Base-by-base conservation (phyloP, 2,888 invertebrate species). In the Operophtera brumata region DNA sequence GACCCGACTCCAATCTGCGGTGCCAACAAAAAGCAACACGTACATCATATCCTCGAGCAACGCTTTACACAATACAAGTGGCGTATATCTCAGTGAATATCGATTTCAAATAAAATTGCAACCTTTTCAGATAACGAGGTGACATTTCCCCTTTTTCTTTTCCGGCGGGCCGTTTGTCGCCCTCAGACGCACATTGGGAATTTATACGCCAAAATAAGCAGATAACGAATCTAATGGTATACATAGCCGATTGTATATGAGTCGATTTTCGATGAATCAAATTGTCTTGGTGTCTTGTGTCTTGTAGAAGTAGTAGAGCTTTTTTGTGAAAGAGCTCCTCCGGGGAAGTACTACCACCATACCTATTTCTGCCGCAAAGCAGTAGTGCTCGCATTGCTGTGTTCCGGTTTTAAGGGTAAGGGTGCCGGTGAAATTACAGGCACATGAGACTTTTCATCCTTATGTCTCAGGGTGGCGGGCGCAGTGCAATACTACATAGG, bases 81-180 rank as follows among this genome's bases (percentile, higher is more conserved):
- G 73, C 73, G 69, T 82, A 74, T 84, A 78, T 82, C 80, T 78
- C 80, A 81, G 74, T 78, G 85, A 84, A 86, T 90, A 90, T 90
- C 90, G 90, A 90, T 90, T 90, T 89, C 90, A 86, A 86, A 90
- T 90, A 89, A 88, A 88, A 89, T 88, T 89, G 88, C 89, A 90
- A 87, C 90, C 86, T 90, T 90, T 87, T 84, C 82, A 82, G 84
- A 89, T 90, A 90, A 90, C 89, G 88, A 90, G 88, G 86, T 85
- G 87, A 85, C 86, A 80, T 84, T 87, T 85, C 83, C 87, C 86
- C 83, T 84, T 86, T 85, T 82, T 80, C 57, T 86, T 85, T 82
- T 80, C 57, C 80, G 80, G 75, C 73, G 65, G 73, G 65, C 75
- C 75, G 81, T 82, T 84, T 81, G 83, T 79, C 80, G 82, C 80